These are phyloP conservation scores for Cephus rjabovi DNA, from an alignment of 2,888 invertebrate species.

Conservation along the genomic window DNA sequence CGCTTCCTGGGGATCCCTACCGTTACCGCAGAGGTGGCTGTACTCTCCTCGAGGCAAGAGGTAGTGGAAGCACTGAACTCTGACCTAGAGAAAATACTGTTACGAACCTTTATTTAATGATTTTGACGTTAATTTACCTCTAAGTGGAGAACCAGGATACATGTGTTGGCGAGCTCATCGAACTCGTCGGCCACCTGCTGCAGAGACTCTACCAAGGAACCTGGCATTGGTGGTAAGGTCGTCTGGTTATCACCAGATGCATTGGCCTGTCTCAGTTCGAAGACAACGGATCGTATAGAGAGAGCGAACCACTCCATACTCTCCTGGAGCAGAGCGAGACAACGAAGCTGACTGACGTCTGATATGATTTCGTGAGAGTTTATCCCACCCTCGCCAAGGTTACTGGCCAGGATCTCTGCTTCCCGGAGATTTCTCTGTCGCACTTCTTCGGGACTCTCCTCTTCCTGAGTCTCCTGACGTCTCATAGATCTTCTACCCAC, in stretches of 20 bases:
- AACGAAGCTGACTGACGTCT: conserved; percentile 84
- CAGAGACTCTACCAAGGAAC: conserved; percentile 74
- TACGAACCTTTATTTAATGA: conserved; percentile 8
- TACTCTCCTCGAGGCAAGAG: conserved; percentile 71
- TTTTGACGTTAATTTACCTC: conserved; percentile 73
- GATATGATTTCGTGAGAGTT: conserved; percentile 87
- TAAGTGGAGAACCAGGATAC: conserved; percentile 90
- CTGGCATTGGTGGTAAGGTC: conserved; percentile 67
- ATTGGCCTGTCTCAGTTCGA: conserved; percentile 61
- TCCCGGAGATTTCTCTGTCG: conserved; percentile 85
- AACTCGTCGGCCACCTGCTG: conserved; percentile 82
- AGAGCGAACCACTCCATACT: conserved; percentile 77
- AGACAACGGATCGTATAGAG: conserved; percentile 45
- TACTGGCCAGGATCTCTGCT: conserved; percentile 92
- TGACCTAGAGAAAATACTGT: conserved; percentile 70
- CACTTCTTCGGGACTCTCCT: conserved; percentile 84
- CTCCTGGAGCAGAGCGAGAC: conserved; percentile 91
- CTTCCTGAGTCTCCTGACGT: conserved; percentile 72
- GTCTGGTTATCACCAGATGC: conserved; percentile 51
- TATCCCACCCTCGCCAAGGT: conserved; percentile 89
- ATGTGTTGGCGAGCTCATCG: conserved; percentile 90
- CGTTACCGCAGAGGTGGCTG: conserved; percentile 62
- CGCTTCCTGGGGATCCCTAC: conserved; percentile 81
- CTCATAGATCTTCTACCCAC: conserved; percentile 58
- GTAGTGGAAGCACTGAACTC: conserved; percentile 97